Conservation (phyloP, 2,888 invertebrate genomes). For the Leistus spinibarbis region DNA sequence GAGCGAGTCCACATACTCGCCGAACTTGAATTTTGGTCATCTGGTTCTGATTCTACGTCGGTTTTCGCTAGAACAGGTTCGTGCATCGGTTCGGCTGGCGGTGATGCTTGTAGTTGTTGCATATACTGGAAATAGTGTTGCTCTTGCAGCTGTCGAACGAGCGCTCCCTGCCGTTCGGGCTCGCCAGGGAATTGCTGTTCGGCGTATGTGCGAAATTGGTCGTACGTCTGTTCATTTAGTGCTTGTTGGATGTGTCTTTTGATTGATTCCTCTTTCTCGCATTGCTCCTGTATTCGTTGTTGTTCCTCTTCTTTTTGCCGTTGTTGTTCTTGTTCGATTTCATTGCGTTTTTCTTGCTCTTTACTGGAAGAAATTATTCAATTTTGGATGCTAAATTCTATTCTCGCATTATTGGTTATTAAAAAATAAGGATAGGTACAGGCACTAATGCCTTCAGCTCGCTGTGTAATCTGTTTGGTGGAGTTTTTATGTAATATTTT, state of each 20-base stretch:
- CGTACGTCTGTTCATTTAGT: conserved; percentile 91
- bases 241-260: conserved; percentile 92
- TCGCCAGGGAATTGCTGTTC: conserved; percentile 90
- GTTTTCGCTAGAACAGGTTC: conserved; percentile 42
- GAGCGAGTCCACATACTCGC: conserved; percentile 96
- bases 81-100: conserved; percentile 44
- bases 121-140: conserved; percentile 99
- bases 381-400: conserved; percentile 17
- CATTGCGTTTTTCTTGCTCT: conserved; percentile 64
- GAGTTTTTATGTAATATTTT: no score
- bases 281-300: conserved; percentile 66
- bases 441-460: no score
- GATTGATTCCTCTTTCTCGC: conserved; percentile 67
- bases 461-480: no score
- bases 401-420: no score
- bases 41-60: conserved; percentile 51
- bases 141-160: conserved; percentile 94
- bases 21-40: conserved; percentile 59
- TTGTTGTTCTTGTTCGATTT: conserved; percentile 64
- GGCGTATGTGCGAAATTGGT: conserved; percentile 87
- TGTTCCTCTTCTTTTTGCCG: conserved; percentile 68
- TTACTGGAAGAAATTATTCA: conserved; percentile 51
- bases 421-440: no score
- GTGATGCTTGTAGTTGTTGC: conserved; percentile 77
- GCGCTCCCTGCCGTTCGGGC: conserved; percentile 88